phyloP scores from a whole-genome alignment of 1,140 invertebrate species.

The Nephotettix cincticeps region DNA sequence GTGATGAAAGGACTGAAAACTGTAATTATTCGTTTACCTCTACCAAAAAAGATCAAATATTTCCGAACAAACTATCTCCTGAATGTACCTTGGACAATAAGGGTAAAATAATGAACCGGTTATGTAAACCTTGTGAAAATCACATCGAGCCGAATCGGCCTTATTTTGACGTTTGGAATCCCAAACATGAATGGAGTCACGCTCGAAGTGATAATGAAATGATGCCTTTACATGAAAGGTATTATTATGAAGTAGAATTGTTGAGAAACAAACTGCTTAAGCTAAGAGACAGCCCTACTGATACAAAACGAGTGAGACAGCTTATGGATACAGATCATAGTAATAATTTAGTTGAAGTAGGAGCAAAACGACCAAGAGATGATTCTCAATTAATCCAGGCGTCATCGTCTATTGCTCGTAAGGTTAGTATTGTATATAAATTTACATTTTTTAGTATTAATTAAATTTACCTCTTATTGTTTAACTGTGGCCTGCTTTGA shows the following conservation, averaged over 20 bases:
- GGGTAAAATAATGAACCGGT: background rate
- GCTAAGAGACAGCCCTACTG: conserved; percentile 12
- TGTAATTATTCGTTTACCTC: background rate
- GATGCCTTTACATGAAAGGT: conserved; percentile 32
- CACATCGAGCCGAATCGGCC: background rate
- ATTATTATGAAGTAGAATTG: conserved; percentile 35
- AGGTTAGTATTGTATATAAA: background rate
- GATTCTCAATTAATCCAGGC: conserved; percentile 24
- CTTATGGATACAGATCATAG: conserved; percentile 29
- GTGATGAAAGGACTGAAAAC: background rate
- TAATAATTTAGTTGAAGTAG: conserved; percentile 1
- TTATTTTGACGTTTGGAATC: background rate
- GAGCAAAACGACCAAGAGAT: conserved; percentile 31
- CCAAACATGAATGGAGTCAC: background rate
- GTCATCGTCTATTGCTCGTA: background rate
- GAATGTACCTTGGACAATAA: background rate
- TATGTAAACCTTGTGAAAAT: conserved; percentile 6
- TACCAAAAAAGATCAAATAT: background rate
- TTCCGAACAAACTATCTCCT: background rate
- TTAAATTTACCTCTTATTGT: conserved; percentile 1
- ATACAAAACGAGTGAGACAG: conserved; percentile 22
- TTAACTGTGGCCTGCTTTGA: too few relatives aligned
- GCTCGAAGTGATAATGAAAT: background rate
- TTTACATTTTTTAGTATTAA: background rate
- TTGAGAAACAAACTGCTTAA: conserved; percentile 33